phyloP scores from a whole-genome alignment of 2,888 invertebrate species.

The Clanis bilineata region DNA sequence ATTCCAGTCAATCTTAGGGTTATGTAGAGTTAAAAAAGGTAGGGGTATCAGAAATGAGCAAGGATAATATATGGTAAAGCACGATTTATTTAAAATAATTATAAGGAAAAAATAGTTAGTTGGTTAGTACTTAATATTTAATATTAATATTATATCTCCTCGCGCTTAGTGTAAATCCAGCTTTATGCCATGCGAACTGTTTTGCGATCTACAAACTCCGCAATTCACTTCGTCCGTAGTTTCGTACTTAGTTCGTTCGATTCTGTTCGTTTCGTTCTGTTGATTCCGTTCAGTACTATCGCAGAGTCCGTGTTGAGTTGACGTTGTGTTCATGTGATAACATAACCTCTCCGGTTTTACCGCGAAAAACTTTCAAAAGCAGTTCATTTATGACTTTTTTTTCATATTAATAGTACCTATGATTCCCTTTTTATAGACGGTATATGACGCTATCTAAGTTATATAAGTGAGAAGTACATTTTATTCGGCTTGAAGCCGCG shows the following conservation, averaged over 20 bases:
- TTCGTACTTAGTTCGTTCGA: conserved; percentile 18
- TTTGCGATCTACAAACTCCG: conserved; percentile 31
- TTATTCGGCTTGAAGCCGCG: conserved; percentile 30
- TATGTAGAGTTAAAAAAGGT: no score
- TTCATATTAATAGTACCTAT: neutral
- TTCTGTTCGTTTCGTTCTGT: conserved; percentile 44
- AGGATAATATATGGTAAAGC: no score
- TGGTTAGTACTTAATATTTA: no score
- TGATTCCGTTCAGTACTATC: conserved; percentile 52
- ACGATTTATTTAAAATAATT: no score
- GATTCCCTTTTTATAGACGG: neutral
- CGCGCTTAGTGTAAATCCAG: no score
- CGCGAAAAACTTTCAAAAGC: conserved; percentile 22
- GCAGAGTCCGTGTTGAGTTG: conserved; percentile 45
- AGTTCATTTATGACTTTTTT: neutral
- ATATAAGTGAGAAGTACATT: neutral
- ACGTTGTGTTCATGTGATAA: conserved; percentile 50
- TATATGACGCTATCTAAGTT: neutral
- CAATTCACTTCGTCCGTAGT: conserved; percentile 38
- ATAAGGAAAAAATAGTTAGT: no score
- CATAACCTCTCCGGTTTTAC: conserved; percentile 62
- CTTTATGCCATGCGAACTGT: conserved; percentile 24
- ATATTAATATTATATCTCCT: no score
- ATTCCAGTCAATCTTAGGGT: no score
- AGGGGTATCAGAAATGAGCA: no score